Conservation (phyloP, 2,888 invertebrate genomes). For the Pilophorus perplexus region DNA sequence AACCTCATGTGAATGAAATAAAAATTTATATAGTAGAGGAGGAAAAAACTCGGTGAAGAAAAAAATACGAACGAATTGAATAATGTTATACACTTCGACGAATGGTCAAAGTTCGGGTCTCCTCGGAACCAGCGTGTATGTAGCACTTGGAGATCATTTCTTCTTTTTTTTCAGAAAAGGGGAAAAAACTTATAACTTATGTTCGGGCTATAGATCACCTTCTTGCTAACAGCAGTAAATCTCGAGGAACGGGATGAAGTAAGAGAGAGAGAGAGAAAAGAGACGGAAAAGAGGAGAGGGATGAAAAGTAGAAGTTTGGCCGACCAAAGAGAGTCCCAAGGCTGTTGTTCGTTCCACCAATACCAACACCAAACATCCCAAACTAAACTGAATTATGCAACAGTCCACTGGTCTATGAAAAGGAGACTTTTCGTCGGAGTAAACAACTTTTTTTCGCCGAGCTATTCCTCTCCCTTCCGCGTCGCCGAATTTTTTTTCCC, state of each 20-base stretch:
- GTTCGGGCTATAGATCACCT: slow-evolving; percentile 31
- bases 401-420: slow-evolving; percentile 39
- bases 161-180: not conserved
- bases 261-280: not conserved
- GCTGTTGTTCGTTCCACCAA: slow-evolving; percentile 34
- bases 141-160: slow-evolving; percentile 32
- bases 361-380: slow-evolving; percentile 27
- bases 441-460: slow-evolving; percentile 26
- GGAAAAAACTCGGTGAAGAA: no score
- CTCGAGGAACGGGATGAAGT: slow-evolving; percentile 14
- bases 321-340: slow-evolving; percentile 21
- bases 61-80: no score
- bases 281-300: not conserved
- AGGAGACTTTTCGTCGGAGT: slow-evolving; percentile 18
- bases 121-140: slow-evolving; percentile 22
- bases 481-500: not conserved
- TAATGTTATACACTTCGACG: no score
- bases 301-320: slow-evolving; percentile 18
- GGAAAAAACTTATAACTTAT: slow-evolving; percentile 36
- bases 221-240: slow-evolving; percentile 35
- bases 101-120: slow-evolving; percentile 23
- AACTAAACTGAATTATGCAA: slow-evolving; percentile 38
- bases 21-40: no score
- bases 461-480: not conserved
- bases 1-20: no score